Conservation (phyloP, 2,797 vertebrate genomes). For the Phalanger gymnotis region DNA sequence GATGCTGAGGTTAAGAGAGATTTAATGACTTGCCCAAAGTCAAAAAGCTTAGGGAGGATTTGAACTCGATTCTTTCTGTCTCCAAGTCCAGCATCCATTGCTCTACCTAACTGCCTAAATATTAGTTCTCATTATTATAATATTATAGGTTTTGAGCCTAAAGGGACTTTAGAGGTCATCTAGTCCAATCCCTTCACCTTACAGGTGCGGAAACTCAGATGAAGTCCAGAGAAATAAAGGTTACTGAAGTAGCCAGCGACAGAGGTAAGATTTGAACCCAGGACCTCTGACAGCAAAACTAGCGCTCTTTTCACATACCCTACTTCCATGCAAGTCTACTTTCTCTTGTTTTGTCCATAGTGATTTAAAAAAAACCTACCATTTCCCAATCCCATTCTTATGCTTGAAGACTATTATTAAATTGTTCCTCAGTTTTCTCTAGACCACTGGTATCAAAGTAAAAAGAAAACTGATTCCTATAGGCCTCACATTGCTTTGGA, state of each 20-base stretch:
- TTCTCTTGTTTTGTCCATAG: not conserved
- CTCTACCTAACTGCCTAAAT: not conserved
- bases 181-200: not conserved
- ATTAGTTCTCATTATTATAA: not conserved
- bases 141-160: not conserved
- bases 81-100: not conserved
- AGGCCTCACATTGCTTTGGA: not conserved
- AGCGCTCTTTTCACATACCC: not conserved
- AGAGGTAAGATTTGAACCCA: not conserved
- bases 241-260: not conserved
- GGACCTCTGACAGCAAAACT: not conserved
- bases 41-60: not conserved
- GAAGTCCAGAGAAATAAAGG: not conserved
- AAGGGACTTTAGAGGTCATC: not conserved
- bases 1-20: not conserved
- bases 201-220: not conserved
- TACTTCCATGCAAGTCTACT: not conserved
- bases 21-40: not conserved
- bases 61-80: not conserved
- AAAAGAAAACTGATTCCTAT: not conserved
- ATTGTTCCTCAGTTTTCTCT: not conserved
- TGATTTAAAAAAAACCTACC: not conserved
- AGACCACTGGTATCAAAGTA: not conserved
- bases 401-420: constrained; percentile 29
- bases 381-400: constrained; percentile 15